Conservation (phyloP, 2,113 vertebrate genomes). For the Trachemys scripta region DNA sequence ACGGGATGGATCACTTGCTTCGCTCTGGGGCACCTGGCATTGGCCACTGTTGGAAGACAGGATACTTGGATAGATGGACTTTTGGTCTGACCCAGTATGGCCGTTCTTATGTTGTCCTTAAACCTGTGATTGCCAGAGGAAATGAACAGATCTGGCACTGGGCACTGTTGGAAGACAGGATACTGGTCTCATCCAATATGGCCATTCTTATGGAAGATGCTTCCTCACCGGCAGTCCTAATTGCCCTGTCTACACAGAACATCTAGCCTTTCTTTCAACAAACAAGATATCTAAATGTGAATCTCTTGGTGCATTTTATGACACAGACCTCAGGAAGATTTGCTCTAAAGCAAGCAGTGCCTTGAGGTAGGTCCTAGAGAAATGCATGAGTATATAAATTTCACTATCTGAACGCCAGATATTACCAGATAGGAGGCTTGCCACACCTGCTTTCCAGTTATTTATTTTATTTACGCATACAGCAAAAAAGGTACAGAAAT, state of each 20-base stretch:
- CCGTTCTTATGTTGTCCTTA: no score
- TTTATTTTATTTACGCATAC: background rate
- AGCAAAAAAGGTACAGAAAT: background rate
- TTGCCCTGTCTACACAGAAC: background rate
- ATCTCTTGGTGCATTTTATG: background rate
- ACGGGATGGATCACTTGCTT: no score
- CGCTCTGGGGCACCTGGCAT: no score
- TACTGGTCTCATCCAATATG: background rate
- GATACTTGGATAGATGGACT: no score
- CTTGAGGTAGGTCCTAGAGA: background rate
- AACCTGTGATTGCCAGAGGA: background rate
- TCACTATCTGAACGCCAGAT: background rate
- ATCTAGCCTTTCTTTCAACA: background rate
- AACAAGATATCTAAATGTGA: background rate
- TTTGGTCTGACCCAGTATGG: no score
- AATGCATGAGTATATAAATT: background rate
- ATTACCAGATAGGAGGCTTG: background rate
- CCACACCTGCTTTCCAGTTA: background rate
- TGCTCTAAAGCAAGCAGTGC: background rate
- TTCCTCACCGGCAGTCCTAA: fast-evolving
- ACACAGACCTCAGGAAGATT: background rate
- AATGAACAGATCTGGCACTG: background rate
- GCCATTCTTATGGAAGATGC: fast-evolving
- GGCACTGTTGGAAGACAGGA: background rate
- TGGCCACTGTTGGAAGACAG: no score